Evolutionary conservation across 1,140 invertebrate species (phyloP).

Genomic region (Cyclina sinensis): DNA sequence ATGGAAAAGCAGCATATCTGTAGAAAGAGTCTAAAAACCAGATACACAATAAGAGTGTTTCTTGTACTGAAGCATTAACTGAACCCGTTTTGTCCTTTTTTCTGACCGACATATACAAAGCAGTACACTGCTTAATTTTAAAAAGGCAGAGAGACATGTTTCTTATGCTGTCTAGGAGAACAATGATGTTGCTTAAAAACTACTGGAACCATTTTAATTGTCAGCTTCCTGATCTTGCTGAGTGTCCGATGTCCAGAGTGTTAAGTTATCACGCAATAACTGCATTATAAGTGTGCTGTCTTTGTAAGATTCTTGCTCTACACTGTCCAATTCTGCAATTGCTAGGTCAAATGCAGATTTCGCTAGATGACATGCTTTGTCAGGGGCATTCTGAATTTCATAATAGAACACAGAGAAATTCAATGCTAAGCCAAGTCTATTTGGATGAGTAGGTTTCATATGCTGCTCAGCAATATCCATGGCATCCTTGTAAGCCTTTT

Average conservation of each 20-base stretch:
- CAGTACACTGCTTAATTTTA: background rate
- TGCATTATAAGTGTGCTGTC: constrained; percentile 99
- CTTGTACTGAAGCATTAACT: too few relatives aligned
- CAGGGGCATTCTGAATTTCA: constrained; percentile 99
- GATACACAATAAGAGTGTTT: too few relatives aligned
- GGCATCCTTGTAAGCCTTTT: constrained; percentile 99
- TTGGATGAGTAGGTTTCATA: constrained; percentile 99
- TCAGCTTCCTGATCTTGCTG: constrained; percentile 67
- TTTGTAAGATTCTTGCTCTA: constrained; percentile 99
- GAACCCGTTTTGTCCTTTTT: too few relatives aligned
- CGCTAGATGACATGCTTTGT: constrained; percentile 99
- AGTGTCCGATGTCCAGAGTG: constrained; percentile 87
- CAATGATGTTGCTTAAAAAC: too few relatives aligned
- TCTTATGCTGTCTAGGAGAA: background rate
- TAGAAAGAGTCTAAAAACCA: too few relatives aligned
- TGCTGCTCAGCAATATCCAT: constrained; percentile 99
- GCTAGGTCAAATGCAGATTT: constrained; percentile 99
- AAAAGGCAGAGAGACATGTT: constrained; percentile 4
- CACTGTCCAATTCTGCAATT: constrained; percentile 99
- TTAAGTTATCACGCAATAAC: constrained; percentile 99
- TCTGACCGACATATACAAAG: background rate
- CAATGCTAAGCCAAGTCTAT: constrained; percentile 98
- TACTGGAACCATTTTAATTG: constrained; percentile 29
- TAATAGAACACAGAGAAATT: constrained; percentile 99
- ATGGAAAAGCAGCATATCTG: too few relatives aligned